Evolutionary conservation across 2,888 invertebrate genomes (phyloP).

Genomic region (Azorinus chamasolen): DNA sequence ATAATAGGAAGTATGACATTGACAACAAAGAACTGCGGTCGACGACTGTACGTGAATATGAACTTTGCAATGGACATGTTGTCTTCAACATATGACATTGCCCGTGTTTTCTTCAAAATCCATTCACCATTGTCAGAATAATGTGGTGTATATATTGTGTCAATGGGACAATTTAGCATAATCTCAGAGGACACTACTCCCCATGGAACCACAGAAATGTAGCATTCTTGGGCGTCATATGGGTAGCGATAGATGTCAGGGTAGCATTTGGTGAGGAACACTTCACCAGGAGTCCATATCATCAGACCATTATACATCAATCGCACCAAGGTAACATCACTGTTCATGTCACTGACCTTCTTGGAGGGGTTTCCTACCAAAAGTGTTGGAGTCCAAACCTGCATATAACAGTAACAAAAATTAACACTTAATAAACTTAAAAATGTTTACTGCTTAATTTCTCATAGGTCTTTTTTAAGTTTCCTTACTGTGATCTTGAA

Average conservation of each 20-base stretch:
- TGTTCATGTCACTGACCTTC: constrained; percentile 30
- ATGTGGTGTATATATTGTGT: constrained; percentile 8
- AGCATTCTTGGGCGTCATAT: constrained; percentile 44
- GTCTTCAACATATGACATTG: neutral
- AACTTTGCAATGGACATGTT: neutral
- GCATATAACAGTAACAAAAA: constrained; percentile 2
- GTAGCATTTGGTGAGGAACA: constrained; percentile 40
- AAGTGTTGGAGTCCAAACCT: constrained; percentile 47
- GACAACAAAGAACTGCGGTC: no score
- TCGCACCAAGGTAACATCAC: constrained; percentile 16
- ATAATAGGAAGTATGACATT: constrained; percentile 39
- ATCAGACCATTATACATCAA: constrained; percentile 37
- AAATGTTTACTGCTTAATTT: no score
- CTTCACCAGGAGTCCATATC: constrained; percentile 44
- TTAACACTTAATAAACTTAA: neutral
- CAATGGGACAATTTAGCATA: constrained; percentile 8
- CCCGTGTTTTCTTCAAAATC: constrained; percentile 8
- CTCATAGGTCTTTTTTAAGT: no score
- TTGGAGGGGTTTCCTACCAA: constrained; percentile 39
- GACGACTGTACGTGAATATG: neutral
- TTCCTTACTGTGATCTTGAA: no score
- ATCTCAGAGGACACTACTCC: constrained; percentile 22
- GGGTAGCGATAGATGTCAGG: constrained; percentile 45
- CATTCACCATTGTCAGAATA: constrained; percentile 51
- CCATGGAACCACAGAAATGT: constrained; percentile 33